phyloP scores from a whole-genome alignment of 2,888 invertebrate species.

The Crematogaster levior region DNA sequence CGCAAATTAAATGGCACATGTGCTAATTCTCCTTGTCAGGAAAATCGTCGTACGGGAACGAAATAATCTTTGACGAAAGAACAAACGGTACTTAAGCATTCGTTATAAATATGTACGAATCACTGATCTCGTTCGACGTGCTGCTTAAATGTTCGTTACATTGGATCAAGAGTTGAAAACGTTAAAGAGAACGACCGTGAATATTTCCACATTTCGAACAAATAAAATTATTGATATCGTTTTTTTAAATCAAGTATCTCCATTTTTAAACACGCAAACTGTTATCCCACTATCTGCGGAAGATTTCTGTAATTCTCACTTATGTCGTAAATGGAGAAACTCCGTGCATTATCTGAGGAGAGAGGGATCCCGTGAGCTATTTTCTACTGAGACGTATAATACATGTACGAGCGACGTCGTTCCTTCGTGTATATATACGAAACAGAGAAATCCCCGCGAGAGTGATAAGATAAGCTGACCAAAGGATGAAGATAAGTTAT shows the following conservation, averaged over 20 bases:
- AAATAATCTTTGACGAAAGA: constrained; percentile 17
- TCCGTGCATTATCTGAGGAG: not conserved
- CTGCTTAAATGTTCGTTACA: constrained; percentile 43
- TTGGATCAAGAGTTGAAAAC: constrained; percentile 6
- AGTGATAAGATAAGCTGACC: constrained; percentile 61
- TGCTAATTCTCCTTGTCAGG: not conserved
- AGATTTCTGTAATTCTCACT: not conserved
- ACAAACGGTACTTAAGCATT: not conserved
- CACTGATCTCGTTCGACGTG: not conserved
- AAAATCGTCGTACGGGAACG: not conserved
- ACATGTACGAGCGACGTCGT: not conserved
- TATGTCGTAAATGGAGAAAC: constrained; percentile 29
- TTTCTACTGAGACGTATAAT: constrained; percentile 46
- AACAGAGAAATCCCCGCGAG: not conserved
- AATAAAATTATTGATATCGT: not conserved
- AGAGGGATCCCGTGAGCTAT: not conserved
- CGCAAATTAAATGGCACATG: constrained; percentile 14
- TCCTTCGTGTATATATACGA: constrained; percentile 34
- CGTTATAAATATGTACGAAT: constrained; percentile 12
- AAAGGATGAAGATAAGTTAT: constrained; percentile 49
- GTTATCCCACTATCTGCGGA: not conserved
- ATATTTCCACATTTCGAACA: not conserved
- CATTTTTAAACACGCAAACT: not conserved
- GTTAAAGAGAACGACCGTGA: not conserved
- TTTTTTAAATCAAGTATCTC: not conserved